Percentiles rank a stretch among this genome's conserved stretches.
These are phyloP conservation scores for Petaurus breviceps DNA, from an alignment of 2,113 vertebrate genomes.

Conservation along the genomic window DNA sequence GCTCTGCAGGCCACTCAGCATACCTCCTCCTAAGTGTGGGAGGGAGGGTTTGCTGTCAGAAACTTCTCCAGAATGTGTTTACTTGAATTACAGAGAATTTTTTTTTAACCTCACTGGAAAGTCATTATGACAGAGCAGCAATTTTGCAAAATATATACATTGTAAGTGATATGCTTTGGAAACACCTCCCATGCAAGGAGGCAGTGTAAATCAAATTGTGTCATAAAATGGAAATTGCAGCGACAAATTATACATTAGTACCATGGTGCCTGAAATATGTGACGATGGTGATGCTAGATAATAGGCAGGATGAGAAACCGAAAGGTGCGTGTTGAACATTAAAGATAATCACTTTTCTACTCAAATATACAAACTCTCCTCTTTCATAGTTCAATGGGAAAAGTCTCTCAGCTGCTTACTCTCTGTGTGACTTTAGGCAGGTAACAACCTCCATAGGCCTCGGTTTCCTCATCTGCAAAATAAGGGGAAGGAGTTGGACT, in stretches of 20 bases:
- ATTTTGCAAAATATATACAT: slow-evolving; percentile 50
- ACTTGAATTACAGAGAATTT: slow-evolving; percentile 25
- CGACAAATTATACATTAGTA: slow-evolving; percentile 72
- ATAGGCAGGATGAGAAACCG: slow-evolving; percentile 59
- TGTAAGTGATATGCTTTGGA: slow-evolving; percentile 67
- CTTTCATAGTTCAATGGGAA: slow-evolving; percentile 6
- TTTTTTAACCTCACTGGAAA: slow-evolving; percentile 66
- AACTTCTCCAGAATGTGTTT: slow-evolving; percentile 31
- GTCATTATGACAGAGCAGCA: slow-evolving; percentile 56
- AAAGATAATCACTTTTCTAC: slow-evolving; percentile 71
- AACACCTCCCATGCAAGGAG: slow-evolving; percentile 56
- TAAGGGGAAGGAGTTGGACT: background rate
- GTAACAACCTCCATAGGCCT: background rate
- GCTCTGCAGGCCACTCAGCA: fast-evolving
- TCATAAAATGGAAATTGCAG: slow-evolving; percentile 73
- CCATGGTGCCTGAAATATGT: slow-evolving; percentile 58
- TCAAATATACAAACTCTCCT: slow-evolving; percentile 43
- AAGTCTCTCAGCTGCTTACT: background rate
- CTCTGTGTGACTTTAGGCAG: background rate
- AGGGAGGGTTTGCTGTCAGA: background rate
- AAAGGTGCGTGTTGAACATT: slow-evolving; percentile 43
- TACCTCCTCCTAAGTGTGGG: background rate
- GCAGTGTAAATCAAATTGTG: slow-evolving; percentile 66
- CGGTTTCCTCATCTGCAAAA: background rate
- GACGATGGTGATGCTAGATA: slow-evolving; percentile 44